These are phyloP conservation scores for Ditula angustiorana DNA, from an alignment of 2,888 invertebrate species.

Conservation along the genomic window DNA sequence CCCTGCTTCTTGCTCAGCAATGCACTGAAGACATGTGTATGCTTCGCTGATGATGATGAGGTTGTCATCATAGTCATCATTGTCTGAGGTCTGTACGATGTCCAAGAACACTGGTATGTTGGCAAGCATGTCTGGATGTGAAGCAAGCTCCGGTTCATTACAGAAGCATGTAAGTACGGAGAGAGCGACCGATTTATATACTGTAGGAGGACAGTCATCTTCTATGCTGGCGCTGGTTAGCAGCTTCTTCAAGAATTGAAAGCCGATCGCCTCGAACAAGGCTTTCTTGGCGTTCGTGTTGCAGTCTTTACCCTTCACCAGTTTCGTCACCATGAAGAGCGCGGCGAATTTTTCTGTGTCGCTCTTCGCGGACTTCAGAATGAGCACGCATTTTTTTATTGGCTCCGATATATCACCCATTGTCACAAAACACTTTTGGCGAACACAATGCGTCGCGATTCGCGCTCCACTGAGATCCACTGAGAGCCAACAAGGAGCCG, in stretches of 20 bases:
- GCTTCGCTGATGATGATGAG: constrained; percentile 95
- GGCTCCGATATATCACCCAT: constrained; percentile 90
- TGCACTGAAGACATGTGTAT: constrained; percentile 92
- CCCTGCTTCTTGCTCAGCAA: constrained; percentile 91
- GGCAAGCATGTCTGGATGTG: constrained; percentile 93
- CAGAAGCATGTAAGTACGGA: constrained; percentile 95
- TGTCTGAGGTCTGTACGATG: constrained; percentile 93
- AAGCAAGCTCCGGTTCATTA: constrained; percentile 91
- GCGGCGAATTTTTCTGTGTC: constrained; percentile 97
- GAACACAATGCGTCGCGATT: constrained; percentile 76
- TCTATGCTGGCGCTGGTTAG: constrained; percentile 91
- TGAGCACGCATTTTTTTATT: constrained; percentile 93
- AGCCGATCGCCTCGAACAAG: constrained; percentile 95
- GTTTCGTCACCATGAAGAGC: constrained; percentile 95
- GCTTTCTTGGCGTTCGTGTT: constrained; percentile 90
- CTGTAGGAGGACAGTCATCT: constrained; percentile 94
- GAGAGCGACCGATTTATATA: constrained; percentile 96
- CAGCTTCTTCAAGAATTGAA: constrained; percentile 93
- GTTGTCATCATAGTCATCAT: constrained; percentile 93
- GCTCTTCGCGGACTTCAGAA: constrained; percentile 91
- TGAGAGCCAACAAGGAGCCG: constrained; percentile 66
- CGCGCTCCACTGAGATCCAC: constrained; percentile 81
- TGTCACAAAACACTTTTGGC: constrained; percentile 70
- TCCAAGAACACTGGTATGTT: constrained; percentile 93
- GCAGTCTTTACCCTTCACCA: constrained; percentile 94